Evolutionary conservation across 2,888 invertebrate species (phyloP).

Genomic region (Drosophila atripex): DNA sequence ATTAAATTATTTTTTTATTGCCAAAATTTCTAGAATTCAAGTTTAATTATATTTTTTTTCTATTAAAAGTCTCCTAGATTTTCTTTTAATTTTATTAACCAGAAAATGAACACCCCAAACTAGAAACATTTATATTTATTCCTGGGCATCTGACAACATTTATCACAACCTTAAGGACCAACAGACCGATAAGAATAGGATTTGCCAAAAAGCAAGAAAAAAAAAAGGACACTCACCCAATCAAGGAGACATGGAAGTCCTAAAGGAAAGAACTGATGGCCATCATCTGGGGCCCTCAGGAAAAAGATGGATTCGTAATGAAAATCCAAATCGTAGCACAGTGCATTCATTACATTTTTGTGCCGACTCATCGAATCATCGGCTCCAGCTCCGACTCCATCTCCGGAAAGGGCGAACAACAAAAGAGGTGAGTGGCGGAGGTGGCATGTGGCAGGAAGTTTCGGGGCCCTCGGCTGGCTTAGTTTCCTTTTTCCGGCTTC

Average conservation of each 20-base stretch:
- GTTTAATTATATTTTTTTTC: no score
- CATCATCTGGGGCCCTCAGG: constrained; percentile 51
- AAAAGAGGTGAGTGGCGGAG: background rate
- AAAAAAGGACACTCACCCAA: background rate
- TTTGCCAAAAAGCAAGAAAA: background rate
- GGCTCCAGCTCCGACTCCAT: constrained; percentile 30
- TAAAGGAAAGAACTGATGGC: constrained; percentile 59
- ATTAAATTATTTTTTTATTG: no score
- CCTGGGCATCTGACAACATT: constrained; percentile 12
- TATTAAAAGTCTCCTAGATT: no score
- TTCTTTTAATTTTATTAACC: no score
- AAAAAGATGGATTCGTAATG: constrained; percentile 57
- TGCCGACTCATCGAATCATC: constrained; percentile 66
- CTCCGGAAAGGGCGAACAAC: constrained; percentile 7
- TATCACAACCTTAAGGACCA: constrained; percentile 20
- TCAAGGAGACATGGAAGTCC: constrained; percentile 45
- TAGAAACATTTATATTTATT: background rate
- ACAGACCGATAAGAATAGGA: constrained; percentile 1
- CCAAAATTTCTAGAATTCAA: no score
- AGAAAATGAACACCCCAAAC: no score
- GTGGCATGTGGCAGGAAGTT: constrained; percentile 53
- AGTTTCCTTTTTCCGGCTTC: constrained; percentile 36
- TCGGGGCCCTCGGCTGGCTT: constrained; percentile 35
- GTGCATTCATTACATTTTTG: constrained; percentile 40
- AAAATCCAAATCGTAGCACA: constrained; percentile 51